Percentiles rank a stretch among this genome's conserved stretches.
Evolutionary conservation across 2,113 vertebrate species (phyloP).

Genomic region (Antennarius striatus): DNA sequence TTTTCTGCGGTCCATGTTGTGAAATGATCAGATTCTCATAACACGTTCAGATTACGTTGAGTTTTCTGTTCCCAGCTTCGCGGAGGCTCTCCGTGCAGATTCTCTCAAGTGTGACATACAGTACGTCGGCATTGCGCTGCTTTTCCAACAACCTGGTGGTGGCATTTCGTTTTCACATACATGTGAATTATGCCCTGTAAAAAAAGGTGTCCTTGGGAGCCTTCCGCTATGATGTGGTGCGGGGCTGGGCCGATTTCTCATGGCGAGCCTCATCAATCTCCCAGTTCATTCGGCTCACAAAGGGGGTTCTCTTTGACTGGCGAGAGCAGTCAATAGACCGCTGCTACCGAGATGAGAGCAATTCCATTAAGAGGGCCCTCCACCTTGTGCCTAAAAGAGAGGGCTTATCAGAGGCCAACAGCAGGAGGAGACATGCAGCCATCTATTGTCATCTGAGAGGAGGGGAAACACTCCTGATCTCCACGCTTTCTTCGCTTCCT

Average conservation of each 20-base stretch:
- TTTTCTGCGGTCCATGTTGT: slow-evolving; percentile 1
- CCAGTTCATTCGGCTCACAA: slow-evolving; percentile 64
- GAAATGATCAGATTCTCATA: slow-evolving; percentile 5
- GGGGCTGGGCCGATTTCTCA: slow-evolving; percentile 38
- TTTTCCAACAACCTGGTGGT: slow-evolving; percentile 25
- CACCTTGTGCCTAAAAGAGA: slow-evolving; percentile 43
- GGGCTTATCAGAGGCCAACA: slow-evolving; percentile 61
- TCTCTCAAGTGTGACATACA: slow-evolving; percentile 42
- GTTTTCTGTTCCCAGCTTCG: slow-evolving; percentile 42
- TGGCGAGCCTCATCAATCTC: slow-evolving; percentile 69
- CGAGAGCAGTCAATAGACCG: slow-evolving; percentile 63
- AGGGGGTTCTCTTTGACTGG: slow-evolving; percentile 64
- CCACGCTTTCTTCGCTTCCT: slow-evolving; percentile 14
- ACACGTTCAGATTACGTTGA: slow-evolving; percentile 24
- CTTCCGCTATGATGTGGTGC: slow-evolving; percentile 38
- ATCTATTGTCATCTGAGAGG: slow-evolving; percentile 51
- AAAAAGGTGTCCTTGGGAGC: slow-evolving; percentile 42
- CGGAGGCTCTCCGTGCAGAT: slow-evolving; percentile 39
- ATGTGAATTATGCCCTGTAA: slow-evolving; percentile 59
- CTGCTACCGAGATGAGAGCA: slow-evolving; percentile 60
- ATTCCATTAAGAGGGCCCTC: slow-evolving; percentile 67
- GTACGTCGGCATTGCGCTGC: slow-evolving; percentile 29
- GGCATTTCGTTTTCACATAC: slow-evolving; percentile 58
- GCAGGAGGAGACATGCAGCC: slow-evolving; percentile 26
- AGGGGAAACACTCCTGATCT: slow-evolving; percentile 18